phyloP scores from a whole-genome alignment of 2,888 invertebrate genomes.

The Aphidius colemani region DNA sequence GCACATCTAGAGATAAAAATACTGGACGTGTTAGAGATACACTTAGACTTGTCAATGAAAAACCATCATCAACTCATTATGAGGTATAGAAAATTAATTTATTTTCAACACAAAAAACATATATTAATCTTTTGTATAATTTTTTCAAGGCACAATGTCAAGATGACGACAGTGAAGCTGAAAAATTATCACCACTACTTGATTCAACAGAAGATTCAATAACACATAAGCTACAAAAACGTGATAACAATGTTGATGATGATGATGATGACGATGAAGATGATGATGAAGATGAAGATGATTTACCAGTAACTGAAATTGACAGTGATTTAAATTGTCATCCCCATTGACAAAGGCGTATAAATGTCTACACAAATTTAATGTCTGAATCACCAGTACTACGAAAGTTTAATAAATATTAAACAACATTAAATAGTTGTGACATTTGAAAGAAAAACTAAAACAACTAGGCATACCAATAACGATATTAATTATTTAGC shows the following conservation, averaged over 20 bases:
- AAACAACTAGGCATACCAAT: too few relatives aligned
- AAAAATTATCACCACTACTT: conserved; percentile 79
- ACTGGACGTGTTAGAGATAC: conserved; percentile 61
- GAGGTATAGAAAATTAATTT: conserved; percentile 43
- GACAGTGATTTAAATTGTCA: conserved; percentile 50
- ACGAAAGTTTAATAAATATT: conserved; percentile 28
- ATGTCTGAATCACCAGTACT: conserved; percentile 37
- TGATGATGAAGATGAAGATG: conserved; percentile 44
- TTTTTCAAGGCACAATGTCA: conserved; percentile 57
- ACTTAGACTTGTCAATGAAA: conserved; percentile 68
- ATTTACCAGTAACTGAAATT: conserved; percentile 51
- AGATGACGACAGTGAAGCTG: conserved; percentile 83
- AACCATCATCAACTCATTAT: conserved; percentile 53
- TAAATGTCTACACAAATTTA: conserved; percentile 38
- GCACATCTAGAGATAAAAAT: conserved; percentile 51
- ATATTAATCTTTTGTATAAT: not conserved
- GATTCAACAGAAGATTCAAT: conserved; percentile 53
- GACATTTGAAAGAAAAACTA: not conserved
- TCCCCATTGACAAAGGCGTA: conserved; percentile 47
- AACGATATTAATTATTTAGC: too few relatives aligned
- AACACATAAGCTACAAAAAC: too few relatives aligned
- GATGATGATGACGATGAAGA: too few relatives aligned
- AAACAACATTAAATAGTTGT: conserved; percentile 5
- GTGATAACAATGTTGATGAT: too few relatives aligned
- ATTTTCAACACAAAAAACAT: not conserved